Evolutionary conservation across 2,113 vertebrate genomes (phyloP), one percentile per base, ranked within the genome.

Genomic region (Varanus komodoensis): DNA sequence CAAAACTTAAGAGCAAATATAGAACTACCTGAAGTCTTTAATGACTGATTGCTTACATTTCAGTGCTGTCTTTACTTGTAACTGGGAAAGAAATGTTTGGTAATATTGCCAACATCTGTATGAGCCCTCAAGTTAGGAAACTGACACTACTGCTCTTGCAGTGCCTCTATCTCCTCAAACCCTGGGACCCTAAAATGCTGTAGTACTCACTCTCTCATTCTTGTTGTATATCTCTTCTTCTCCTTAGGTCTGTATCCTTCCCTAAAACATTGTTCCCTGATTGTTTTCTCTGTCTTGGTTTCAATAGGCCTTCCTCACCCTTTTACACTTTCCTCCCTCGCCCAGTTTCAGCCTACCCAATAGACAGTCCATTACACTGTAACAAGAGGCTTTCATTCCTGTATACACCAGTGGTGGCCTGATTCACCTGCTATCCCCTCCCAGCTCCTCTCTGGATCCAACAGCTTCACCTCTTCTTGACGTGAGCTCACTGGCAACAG

Each of bases 371-470:
- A 21, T 83, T 79, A 82, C 89, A 71, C 48, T 64, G 80, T 3
- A 57, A 38, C 48, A 17, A 50, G 64, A 85, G 44, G 61, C 50
- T 54, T n/a, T 69, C 77, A 27, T 80, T 86, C 83, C 67, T 80
- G 23, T 69, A 61, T 38, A 79, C 44, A 19, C 44, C 69, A 15
- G 48, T 32, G 74, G 75, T 54, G 82, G 52, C 52, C 82, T 81
- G 87, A 84, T 88, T 79, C 86, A 88, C 82, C 82, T 85, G 90
- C 34, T 71, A 38, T 79, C 81, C 71, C 86, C 86, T 79, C 81
- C 86, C 90, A 68, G 17, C 81, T 80, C 29, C 67, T 85, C 87
- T 91, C 64, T 34, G 57, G 90, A 38, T 74, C 81, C 86, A 88
- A 21, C 50, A 44, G 52, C 50, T 48, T 52, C 34, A 23, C 44